Conservation (phyloP, 1,140 invertebrate genomes). For the Globodera ellingtonae region DNA sequence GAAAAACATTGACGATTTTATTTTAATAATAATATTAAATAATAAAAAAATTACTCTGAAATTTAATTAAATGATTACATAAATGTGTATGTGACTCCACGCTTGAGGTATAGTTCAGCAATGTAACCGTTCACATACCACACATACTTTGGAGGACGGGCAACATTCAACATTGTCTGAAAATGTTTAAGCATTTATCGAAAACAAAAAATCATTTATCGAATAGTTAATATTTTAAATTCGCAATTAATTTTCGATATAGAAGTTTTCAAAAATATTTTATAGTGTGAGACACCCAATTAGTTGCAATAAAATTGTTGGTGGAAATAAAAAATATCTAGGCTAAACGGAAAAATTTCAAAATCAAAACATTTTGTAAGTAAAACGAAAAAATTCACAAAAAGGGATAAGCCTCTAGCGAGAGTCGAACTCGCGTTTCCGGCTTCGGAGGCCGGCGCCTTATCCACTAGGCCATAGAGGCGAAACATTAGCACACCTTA, state of each 20-base stretch:
- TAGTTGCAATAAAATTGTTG: no score
- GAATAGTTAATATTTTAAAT: background rate
- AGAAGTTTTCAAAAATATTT: no score
- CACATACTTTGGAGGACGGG: slow-evolving; percentile 76
- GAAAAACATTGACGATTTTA: slow-evolving; percentile 69
- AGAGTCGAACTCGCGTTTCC: slow-evolving; percentile 3
- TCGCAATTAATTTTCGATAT: no score
- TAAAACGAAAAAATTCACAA: slow-evolving; percentile 73
- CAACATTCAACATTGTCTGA: slow-evolving; percentile 17
- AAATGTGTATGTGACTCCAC: slow-evolving; percentile 81
- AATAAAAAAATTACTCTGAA: background rate
- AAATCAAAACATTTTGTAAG: background rate
- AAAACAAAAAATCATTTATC: background rate
- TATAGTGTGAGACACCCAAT: no score
- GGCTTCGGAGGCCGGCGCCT: no score
- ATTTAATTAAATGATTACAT: slow-evolving; percentile 45
- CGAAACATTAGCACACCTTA: no score
- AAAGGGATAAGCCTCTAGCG: slow-evolving; percentile 70
- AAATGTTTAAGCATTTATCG: background rate
- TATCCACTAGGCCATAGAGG: no score
- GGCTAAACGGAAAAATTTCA: no score
- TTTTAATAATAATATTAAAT: background rate
- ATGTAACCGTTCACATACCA: slow-evolving; percentile 94
- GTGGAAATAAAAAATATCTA: no score
- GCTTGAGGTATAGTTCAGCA: slow-evolving; percentile 85